phyloP scores from a whole-genome alignment of 1,140 invertebrate genomes.

The Globodera ellingtonae region DNA sequence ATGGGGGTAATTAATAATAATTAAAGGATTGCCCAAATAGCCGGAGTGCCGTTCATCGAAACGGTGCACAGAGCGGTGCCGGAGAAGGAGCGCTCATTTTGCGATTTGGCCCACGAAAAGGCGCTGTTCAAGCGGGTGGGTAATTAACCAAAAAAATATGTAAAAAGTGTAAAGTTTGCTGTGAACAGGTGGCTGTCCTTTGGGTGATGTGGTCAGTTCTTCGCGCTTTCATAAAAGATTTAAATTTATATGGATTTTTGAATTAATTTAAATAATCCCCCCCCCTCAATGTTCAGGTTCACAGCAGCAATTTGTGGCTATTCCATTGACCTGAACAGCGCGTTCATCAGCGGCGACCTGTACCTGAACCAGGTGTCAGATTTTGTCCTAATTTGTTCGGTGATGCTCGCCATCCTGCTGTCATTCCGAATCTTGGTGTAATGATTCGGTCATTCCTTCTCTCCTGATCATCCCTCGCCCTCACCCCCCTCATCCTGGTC shows the following conservation, averaged over 20 bases:
- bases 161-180: background rate
- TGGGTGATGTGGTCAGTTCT: constrained; percentile 47
- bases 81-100: constrained; percentile 26
- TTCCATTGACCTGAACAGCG: constrained; percentile 62
- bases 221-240: background rate
- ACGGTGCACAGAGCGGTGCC: constrained; percentile 49
- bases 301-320: constrained; percentile 61
- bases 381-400: too few species aligned
- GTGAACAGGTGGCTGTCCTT: constrained; percentile 30
- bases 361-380: constrained; percentile 56
- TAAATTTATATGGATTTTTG: too few species aligned
- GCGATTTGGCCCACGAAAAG: constrained; percentile 44
- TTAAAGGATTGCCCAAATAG: constrained; percentile 53
- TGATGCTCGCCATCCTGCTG: too few species aligned
- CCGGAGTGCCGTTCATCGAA: constrained; percentile 52
- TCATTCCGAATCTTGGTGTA: too few species aligned
- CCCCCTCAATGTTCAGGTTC: constrained; percentile 29
- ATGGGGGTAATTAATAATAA: background rate
- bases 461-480: too few species aligned
- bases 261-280: too few species aligned
- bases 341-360: constrained; percentile 56
- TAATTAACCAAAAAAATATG: background rate
- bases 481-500: too few species aligned
- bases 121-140: constrained; percentile 38
- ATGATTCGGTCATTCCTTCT: too few species aligned